Conservation (phyloP, 53 echinoderm and acorn worm species). For the Holothuria leucospilota region DNA sequence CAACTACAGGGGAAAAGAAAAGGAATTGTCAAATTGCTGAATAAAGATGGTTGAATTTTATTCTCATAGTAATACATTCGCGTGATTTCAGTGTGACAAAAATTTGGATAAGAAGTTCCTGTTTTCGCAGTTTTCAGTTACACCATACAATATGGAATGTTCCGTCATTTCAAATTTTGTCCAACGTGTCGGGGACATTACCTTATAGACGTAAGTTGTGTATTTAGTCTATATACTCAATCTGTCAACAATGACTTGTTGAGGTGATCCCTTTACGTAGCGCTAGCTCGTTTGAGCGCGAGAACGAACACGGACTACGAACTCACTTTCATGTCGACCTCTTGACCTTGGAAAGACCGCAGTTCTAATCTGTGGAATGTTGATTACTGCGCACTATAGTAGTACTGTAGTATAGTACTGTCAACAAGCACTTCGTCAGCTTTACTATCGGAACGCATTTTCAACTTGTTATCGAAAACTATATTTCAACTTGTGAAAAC, state of each 20-base stretch:
- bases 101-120: no score
- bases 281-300: constrained; percentile 26
- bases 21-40: no score
- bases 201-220: no score
- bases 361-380: constrained; percentile 46
- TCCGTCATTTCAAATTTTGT: no score
- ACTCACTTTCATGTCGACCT: constrained; percentile 31
- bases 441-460: constrained; percentile 10
- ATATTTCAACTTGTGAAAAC: constrained; percentile 32
- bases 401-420: background rate
- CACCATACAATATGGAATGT: no score
- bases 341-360: constrained; percentile 43
- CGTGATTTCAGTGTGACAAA: no score
- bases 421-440: constrained; percentile 45
- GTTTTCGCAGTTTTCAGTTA: no score
- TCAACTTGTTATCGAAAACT: background rate
- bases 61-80: no score
- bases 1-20: no score
- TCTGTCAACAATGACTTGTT: background rate
- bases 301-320: constrained; percentile 24
- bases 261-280: constrained; percentile 22
- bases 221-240: no score
- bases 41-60: no score
- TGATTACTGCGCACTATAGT: constrained; percentile 51
- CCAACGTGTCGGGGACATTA: no score